Conservation (phyloP, 2,797 vertebrate genomes). For the Gila robusta region DNA sequence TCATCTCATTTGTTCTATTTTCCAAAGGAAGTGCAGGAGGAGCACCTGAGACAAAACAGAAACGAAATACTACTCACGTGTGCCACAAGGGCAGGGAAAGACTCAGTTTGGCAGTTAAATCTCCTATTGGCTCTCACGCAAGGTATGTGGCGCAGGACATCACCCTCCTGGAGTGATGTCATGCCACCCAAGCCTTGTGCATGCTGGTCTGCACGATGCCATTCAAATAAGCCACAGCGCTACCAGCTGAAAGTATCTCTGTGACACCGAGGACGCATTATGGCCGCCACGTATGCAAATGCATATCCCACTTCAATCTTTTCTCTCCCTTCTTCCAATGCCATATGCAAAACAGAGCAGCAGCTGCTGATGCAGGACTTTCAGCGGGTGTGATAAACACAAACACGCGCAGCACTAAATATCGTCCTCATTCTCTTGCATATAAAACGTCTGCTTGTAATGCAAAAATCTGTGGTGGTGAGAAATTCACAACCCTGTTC, state of each 20-base stretch:
- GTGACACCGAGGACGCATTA: conserved; percentile 48
- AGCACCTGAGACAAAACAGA: not conserved
- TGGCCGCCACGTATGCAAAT: conserved; percentile 77
- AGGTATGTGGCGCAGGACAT: conserved; percentile 58
- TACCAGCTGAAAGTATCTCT: conserved; percentile 16
- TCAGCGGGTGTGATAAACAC: conserved; percentile 69
- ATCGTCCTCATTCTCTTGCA: not conserved
- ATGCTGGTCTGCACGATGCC: conserved; percentile 3
- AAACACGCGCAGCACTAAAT: conserved; percentile 32
- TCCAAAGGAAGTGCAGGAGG: not conserved
- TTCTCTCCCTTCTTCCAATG: conserved; percentile 56
- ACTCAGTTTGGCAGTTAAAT: conserved; percentile 30
- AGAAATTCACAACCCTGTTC: conserved; percentile 52
- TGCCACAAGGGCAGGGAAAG: conserved; percentile 38
- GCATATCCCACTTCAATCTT: conserved; percentile 64
- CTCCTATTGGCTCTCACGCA: conserved; percentile 32
- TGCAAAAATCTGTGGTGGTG: conserved; percentile 59
- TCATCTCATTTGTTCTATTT: not conserved
- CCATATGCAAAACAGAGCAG: conserved; percentile 74
- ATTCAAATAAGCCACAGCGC: conserved; percentile 33
- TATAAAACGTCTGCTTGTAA: conserved; percentile 51
- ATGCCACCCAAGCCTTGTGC: conserved; percentile 4
- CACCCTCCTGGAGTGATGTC: conserved; percentile 49
- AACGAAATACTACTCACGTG: not conserved
- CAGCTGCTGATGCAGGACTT: conserved; percentile 77